Evolutionary conservation across 2,797 vertebrate genomes (phyloP).

Genomic region (Gymnopithys bicolor): DNA sequence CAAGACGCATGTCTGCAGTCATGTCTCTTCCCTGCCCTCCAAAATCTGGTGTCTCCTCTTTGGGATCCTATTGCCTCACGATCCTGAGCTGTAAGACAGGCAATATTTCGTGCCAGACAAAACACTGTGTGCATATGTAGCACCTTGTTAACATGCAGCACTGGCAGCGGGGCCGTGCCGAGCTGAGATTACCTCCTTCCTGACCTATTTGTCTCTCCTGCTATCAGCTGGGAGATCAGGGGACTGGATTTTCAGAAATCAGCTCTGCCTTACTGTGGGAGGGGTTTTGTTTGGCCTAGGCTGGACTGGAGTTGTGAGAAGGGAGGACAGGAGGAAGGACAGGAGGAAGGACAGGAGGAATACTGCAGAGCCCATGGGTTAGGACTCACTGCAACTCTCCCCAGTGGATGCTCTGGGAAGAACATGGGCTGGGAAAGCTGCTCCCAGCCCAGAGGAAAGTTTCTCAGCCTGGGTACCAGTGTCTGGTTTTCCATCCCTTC

Average conservation of each 20-base stretch:
- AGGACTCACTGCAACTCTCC: neutral
- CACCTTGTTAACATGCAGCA: conserved; percentile 10
- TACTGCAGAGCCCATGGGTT: neutral
- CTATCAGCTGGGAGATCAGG: neutral
- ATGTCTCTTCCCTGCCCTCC: neutral
- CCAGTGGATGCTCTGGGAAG: neutral
- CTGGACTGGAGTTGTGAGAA: neutral
- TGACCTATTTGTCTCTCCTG: conserved; percentile 37
- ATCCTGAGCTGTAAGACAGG: neutral
- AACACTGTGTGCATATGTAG: conserved; percentile 15
- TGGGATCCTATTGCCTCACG: neutral
- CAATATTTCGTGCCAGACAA: neutral
- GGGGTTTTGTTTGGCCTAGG: neutral
- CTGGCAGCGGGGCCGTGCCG: neutral
- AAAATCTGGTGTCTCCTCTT: neutral
- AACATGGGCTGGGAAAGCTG: neutral
- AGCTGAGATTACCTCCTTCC: conserved; percentile 2
- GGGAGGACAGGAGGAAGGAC: neutral
- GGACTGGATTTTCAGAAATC: neutral
- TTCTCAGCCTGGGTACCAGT: neutral
- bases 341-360: neutral
- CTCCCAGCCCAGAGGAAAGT: neutral
- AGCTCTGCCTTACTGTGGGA: neutral
- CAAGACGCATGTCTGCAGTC: accelerated
- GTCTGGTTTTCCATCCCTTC: neutral